Percentiles rank a stretch among this genome's conserved stretches.
Evolutionary conservation across 2,113 vertebrate species (phyloP).

Genomic region (Cromileptes altivelis): DNA sequence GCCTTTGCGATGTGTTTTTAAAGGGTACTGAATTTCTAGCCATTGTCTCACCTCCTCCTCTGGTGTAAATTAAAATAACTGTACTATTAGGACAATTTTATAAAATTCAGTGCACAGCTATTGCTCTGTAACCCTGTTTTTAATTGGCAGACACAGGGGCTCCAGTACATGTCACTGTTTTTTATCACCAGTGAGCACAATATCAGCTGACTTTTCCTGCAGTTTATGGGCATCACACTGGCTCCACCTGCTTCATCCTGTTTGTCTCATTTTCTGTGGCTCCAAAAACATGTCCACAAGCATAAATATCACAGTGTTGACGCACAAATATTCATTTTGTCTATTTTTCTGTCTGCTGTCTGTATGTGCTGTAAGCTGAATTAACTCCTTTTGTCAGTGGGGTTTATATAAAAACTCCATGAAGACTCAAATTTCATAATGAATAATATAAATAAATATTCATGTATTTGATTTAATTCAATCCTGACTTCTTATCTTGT

Average conservation of each 20-base stretch:
- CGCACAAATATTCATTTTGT: background rate
- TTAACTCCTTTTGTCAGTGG: background rate
- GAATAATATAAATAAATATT: background rate
- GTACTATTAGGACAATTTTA: background rate
- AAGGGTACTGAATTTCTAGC: background rate
- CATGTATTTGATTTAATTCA: background rate
- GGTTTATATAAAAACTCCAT: background rate
- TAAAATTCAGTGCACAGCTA: background rate
- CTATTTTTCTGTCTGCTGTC: background rate
- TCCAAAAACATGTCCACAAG: constrained; percentile 10
- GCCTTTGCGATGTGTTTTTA: background rate
- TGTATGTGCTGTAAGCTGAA: background rate
- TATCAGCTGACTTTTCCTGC: constrained; percentile 5
- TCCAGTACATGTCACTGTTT: background rate
- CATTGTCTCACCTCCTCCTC: background rate
- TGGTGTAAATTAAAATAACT: background rate
- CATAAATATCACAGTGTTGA: background rate
- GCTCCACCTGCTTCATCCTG: background rate
- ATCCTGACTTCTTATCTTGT: background rate
- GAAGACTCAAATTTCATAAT: background rate
- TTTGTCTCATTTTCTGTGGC: background rate
- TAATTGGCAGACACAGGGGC: background rate
- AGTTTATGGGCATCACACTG: background rate
- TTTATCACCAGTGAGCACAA: constrained; percentile 16
- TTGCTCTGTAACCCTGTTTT: background rate